Evolutionary conservation across 1,140 invertebrate species (phyloP).

Genomic region (Aphis gossypii): DNA sequence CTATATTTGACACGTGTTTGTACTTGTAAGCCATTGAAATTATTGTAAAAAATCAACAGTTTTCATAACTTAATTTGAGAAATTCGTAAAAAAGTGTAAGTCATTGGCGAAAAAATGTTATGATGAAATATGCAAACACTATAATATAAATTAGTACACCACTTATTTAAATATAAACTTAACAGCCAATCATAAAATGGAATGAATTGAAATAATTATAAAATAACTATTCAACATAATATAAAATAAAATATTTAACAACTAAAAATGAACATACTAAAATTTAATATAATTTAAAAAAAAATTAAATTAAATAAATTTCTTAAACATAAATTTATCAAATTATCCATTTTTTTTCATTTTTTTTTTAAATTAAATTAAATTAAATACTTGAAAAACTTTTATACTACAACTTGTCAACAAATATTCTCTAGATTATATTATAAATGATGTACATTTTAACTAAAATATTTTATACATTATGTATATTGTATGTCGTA

Average conservation of each 20-base stretch:
- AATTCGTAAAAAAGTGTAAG: background rate
- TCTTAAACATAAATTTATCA: too few species aligned
- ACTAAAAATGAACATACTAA: background rate
- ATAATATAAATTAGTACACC: background rate
- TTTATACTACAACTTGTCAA: background rate
- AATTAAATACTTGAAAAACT: background rate
- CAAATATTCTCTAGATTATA: background rate
- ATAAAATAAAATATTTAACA: background rate
- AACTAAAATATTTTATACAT: background rate
- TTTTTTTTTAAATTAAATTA: too few species aligned
- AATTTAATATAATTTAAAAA: too few species aligned
- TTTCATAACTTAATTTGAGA: background rate
- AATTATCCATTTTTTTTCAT: too few species aligned
- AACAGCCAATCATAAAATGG: background rate
- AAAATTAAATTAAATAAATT: too few species aligned
- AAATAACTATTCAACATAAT: background rate
- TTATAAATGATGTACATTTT: background rate
- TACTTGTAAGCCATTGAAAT: background rate
- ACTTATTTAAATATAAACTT: background rate
- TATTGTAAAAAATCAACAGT: background rate
- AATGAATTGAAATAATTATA: background rate
- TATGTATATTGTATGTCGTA: background rate
- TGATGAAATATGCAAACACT: background rate
- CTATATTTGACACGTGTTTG: background rate
- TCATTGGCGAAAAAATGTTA: background rate